These are phyloP conservation scores for Bombylius major DNA, from an alignment of 2,888 invertebrate genomes.

Conservation along the genomic window DNA sequence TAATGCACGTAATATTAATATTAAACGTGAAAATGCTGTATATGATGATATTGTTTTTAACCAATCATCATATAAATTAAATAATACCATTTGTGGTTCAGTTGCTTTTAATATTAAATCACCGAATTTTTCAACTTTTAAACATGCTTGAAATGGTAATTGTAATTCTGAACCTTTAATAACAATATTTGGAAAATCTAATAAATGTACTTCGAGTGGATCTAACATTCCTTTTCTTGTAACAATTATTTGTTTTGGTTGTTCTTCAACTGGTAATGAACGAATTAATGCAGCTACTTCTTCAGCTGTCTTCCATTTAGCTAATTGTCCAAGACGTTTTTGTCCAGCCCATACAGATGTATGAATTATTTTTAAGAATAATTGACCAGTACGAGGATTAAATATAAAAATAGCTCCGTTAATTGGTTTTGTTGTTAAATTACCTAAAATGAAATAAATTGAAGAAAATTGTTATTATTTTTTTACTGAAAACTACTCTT, in stretches of 20 bases:
- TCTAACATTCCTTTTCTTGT: conserved; percentile 99
- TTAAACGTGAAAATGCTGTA: conserved; percentile 95
- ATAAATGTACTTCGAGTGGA: conserved; percentile 95
- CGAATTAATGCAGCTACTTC: conserved; percentile 99
- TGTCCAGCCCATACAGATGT: conserved; percentile 99
- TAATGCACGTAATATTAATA: conserved; percentile 88
- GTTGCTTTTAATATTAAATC: conserved; percentile 98
- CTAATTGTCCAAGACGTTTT: conserved; percentile 97
- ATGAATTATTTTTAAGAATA: conserved; percentile 99
- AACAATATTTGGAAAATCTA: conserved; percentile 99
- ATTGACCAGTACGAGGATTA: conserved; percentile 96
- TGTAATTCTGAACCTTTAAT: conserved; percentile 99
- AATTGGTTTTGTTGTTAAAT: conserved; percentile 95
- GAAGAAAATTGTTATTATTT: too few species aligned
- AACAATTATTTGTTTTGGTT: conserved; percentile 99
- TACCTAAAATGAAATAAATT: conserved; percentile 7
- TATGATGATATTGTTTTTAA: conserved; percentile 98
- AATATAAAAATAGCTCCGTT: conserved; percentile 99
- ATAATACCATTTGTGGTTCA: conserved; percentile 99
- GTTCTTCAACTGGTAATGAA: conserved; percentile 97
- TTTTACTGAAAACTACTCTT: too few species aligned
- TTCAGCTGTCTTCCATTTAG: conserved; percentile 99
- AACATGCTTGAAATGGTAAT: conserved; percentile 95
- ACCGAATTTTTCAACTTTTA: conserved; percentile 98
- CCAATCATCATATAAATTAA: conserved; percentile 99